Evolutionary conservation across 1,140 invertebrate species (phyloP).

Genomic region (Drosophila kikkawai): DNA sequence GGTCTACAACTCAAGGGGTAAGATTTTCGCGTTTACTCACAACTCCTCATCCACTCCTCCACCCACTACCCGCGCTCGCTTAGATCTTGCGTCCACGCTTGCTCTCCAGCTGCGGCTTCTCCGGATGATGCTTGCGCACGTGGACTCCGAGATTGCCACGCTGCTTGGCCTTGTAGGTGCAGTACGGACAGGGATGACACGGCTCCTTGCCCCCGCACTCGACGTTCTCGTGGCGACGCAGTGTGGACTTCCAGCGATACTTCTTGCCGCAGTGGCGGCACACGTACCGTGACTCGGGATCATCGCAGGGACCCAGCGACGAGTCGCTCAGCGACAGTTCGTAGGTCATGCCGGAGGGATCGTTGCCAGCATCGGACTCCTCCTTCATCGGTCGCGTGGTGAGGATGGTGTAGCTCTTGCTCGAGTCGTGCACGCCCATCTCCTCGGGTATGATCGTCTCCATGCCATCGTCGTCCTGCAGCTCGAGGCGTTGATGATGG

Average conservation of each 20-base stretch:
- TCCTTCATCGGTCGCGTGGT: conserved; percentile 81
- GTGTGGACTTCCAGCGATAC: conserved; percentile 93
- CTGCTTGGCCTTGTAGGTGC: conserved; percentile 92
- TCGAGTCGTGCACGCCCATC: conserved; percentile 71
- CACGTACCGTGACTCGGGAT: conserved; percentile 89
- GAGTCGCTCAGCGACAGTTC: conserved; percentile 84
- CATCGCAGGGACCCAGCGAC: conserved; percentile 85
- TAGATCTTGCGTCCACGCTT: conserved; percentile 81
- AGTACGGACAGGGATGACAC: conserved; percentile 92
- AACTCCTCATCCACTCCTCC: background rate
- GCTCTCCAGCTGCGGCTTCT: conserved; percentile 82
- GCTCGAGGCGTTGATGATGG: conserved; percentile 57
- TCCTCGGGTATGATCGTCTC: conserved; percentile 77
- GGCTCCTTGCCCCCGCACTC: conserved; percentile 95
- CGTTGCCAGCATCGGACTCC: conserved; percentile 66
- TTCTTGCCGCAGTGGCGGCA: conserved; percentile 92
- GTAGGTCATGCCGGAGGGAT: conserved; percentile 79
- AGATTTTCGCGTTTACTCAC: conserved; percentile 42
- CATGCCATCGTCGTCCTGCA: conserved; percentile 78
- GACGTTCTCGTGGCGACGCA: conserved; percentile 92
- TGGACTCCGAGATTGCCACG: conserved; percentile 93
- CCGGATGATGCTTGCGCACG: conserved; percentile 90
- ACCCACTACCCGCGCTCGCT: background rate
- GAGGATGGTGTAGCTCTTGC: conserved; percentile 83
- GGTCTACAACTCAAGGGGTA: conserved; percentile 37